Evolutionary conservation across 2,113 vertebrate genomes (phyloP), one percentile per base, ranked within the genome.

Genomic region (Thinocorus orbignyianus): DNA sequence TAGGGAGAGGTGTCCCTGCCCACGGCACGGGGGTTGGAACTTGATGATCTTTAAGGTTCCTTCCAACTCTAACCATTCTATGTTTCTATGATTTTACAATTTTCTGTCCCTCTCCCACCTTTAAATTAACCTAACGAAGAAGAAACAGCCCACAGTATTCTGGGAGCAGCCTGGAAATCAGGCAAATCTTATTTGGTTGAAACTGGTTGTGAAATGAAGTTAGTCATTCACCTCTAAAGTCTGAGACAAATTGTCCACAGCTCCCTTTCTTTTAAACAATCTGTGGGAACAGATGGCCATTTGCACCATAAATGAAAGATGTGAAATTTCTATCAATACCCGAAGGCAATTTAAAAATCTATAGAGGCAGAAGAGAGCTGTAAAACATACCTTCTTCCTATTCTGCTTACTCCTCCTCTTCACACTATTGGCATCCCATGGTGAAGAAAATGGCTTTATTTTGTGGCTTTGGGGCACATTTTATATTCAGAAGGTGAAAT

Each of bases 271-370:
- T 88, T 83, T 72, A 81, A 96, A 94, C 94, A 97, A 25, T 93
- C 98, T 98, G 97, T 82, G 77, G 49, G 69, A 98, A 73, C 98
- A 98, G 97, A 97, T 97, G 97, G 97, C 81, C 82, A 5, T 83
- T 94, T 91, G 49, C 92, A 60, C 95, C 94, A 8, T 49, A 76
- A 96, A 91, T 37, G 70, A 79, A 96, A 78, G 86, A 90, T 69
- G 55, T 26, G 80, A 51, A 90, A 91, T 88, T 84, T 90, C 94
- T 92, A 44, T 80, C 88, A 51, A 44, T 90, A 66, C 76, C 91
- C 95, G 85, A 91, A 96, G 77, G 81, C 81, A 5, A 86, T 92
- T 92, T 69, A 51, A 94, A 97, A 95, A 92, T 94, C 89, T 84
- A 90, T 89, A 76, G 93, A 64, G 86, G 88, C 48, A 84, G 88